These are phyloP conservation scores for Volucella inflata DNA, from an alignment of 2,888 invertebrate species.

Conservation along the genomic window DNA sequence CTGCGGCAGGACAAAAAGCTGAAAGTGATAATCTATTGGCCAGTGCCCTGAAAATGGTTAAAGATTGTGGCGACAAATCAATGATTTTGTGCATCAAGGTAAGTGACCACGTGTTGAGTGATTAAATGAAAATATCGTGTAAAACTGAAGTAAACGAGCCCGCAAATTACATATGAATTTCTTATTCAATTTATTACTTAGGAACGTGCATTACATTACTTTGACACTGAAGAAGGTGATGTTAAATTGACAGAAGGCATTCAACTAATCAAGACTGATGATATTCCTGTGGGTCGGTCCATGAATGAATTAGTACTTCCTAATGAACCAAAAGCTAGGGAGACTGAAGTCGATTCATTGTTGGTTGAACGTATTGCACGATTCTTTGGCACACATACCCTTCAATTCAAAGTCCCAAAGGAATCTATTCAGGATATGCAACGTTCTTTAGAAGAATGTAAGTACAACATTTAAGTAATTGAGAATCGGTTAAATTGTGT, in stretches of 20 bases:
- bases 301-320: constrained; percentile 88
- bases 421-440: constrained; percentile 89
- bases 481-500: neutral
- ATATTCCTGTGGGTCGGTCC: constrained; percentile 85
- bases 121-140: constrained; percentile 8
- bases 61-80: constrained; percentile 89
- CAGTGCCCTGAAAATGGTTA: constrained; percentile 88
- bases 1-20: constrained; percentile 80
- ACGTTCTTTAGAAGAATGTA: constrained; percentile 93
- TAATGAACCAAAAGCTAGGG: constrained; percentile 89
- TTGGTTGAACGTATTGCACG: constrained; percentile 90
- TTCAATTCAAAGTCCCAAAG: constrained; percentile 92
- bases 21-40: constrained; percentile 86
- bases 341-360: constrained; percentile 89
- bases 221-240: constrained; percentile 86
- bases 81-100: constrained; percentile 90
- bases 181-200: constrained; percentile 82
- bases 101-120: constrained; percentile 77
- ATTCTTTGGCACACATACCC: constrained; percentile 90
- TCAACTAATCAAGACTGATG: constrained; percentile 85
- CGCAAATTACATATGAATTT: neutral
- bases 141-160: neutral
- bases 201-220: constrained; percentile 89
- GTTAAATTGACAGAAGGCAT: constrained; percentile 88
- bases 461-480: constrained; percentile 77